Conservation (phyloP, 2,888 invertebrate genomes). For the Epirrita christyi region DNA sequence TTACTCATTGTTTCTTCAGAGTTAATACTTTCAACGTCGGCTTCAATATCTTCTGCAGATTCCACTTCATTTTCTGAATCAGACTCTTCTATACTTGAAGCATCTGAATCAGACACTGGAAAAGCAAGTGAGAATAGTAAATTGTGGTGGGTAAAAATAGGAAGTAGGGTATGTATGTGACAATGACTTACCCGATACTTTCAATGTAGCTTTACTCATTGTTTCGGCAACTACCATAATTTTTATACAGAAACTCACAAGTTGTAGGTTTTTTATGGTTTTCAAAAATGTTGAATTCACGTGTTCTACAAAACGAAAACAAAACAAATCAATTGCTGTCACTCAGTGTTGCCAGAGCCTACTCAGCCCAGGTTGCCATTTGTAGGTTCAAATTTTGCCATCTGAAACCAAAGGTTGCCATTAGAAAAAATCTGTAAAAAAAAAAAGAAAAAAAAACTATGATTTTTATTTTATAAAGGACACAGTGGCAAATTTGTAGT, state of each 20-base stretch:
- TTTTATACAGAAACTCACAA: constrained; percentile 1
- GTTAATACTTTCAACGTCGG: constrained; percentile 46
- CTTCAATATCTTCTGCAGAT: constrained; percentile 41
- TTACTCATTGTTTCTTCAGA: constrained; percentile 56
- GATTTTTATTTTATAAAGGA: too few species aligned
- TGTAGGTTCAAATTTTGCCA: too few species aligned
- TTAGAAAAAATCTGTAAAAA: too few species aligned
- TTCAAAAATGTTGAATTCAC: constrained; percentile 10
- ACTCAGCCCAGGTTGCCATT: too few species aligned
- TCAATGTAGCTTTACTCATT: constrained; percentile 64
- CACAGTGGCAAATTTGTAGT: too few species aligned
- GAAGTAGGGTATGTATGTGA: not conserved
- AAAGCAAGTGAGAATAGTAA: too few species aligned
- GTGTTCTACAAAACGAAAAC: not conserved
- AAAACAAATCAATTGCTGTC: too few species aligned
- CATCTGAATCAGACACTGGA: constrained; percentile 55
- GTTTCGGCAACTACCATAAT: constrained; percentile 59
- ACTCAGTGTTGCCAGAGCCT: too few species aligned
- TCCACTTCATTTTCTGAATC: constrained; percentile 58
- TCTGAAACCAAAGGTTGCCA: too few species aligned
- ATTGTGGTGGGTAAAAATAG: not conserved
- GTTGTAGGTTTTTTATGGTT: not conserved
- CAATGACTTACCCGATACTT: constrained; percentile 59
- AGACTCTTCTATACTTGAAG: constrained; percentile 58
- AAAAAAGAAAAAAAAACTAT: too few species aligned